Base-by-base conservation (phyloP, 2,797 vertebrate genomes). In the Aerospiza tachiro region DNA sequence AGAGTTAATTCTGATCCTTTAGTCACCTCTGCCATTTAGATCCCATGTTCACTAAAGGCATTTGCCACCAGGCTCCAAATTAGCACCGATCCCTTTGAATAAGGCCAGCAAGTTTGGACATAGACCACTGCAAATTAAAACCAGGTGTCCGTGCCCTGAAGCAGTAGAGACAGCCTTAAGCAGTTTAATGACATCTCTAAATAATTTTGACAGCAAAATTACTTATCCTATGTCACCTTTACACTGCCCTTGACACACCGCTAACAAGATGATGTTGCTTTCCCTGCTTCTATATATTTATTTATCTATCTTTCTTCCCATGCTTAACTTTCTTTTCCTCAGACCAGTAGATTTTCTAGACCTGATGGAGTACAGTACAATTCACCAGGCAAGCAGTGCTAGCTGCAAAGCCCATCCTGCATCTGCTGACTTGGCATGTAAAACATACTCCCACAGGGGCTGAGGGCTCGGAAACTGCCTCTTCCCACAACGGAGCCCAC, bases 121-220 rank as follows among this genome's bases (percentile, higher is more conserved):
- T 2, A 44, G 79, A 84, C 53, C 91, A 84, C 83, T 5, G 79
- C 95, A 96, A 97, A 97, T 97, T 89, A 95, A 96, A 90, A 90
- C 87, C 97, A 95, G 94, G 89, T 79, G 93, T 23, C 94, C 65
- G 56, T 90, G 94, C 96, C 97, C 97, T 85, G 89, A 20, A 97
- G 97, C 93, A 67, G 47, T 3, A 86, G 53, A 97, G 91, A 96
- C 95, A 93, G 96, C 97, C 97, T 93, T 78, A 86, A 97, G 97
- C 97, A 55, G 22, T 96, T 95, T 97, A 97, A 97, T 96, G 97
- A 97, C 96, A 95, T 95, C 96, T 96, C 96, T 97, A 97, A 97
- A 97, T 96, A 97, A 97, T 97, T 97, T 84, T 97, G 97, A 97
- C 97, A 97, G 97, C 91, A 82, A 97, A 97, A 97, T 97, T 96